Conservation (phyloP, 35 echinoderm and acorn worm genomes). For the Nesometra sesokonis region DNA sequence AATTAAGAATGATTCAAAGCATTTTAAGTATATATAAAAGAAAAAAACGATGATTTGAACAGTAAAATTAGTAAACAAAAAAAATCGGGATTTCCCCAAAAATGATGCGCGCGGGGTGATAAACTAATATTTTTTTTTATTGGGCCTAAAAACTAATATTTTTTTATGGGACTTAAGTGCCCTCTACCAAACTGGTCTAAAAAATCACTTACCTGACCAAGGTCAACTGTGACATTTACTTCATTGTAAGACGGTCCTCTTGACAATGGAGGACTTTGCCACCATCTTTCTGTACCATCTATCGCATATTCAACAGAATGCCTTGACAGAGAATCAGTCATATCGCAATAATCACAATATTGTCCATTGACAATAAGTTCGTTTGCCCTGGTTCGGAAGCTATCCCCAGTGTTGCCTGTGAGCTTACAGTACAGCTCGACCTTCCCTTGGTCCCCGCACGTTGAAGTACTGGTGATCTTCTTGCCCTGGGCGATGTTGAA, state of each 20-base stretch:
- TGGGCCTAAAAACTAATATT: too few species aligned
- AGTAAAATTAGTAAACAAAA: too few species aligned
- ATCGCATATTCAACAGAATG: conserved; percentile 5
- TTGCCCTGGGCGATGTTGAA: conserved; percentile 23
- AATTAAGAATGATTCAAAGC: too few species aligned
- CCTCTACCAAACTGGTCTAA: too few species aligned
- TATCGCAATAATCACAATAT: conserved; percentile 22
- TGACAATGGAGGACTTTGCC: conserved; percentile 26
- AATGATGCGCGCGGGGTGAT: too few species aligned
- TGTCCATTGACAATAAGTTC: background rate
- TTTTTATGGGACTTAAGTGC: too few species aligned
- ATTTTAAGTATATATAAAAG: too few species aligned
- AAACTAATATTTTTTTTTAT: too few species aligned
- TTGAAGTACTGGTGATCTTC: conserved; percentile 10
- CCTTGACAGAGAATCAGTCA: too few species aligned
- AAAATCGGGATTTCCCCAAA: too few species aligned
- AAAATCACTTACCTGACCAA: conserved; percentile 10
- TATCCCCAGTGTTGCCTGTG: background rate
- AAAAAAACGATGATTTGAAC: too few species aligned
- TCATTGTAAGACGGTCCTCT: conserved; percentile 7
- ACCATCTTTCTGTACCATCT: conserved; percentile 19
- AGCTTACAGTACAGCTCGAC: conserved; percentile 27
- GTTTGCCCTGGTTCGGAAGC: background rate
- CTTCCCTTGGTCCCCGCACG: conserved; percentile 12
- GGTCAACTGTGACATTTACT: conserved; percentile 14